Conservation (phyloP, 1,140 invertebrate genomes). For the Spodoptera frugiperda region DNA sequence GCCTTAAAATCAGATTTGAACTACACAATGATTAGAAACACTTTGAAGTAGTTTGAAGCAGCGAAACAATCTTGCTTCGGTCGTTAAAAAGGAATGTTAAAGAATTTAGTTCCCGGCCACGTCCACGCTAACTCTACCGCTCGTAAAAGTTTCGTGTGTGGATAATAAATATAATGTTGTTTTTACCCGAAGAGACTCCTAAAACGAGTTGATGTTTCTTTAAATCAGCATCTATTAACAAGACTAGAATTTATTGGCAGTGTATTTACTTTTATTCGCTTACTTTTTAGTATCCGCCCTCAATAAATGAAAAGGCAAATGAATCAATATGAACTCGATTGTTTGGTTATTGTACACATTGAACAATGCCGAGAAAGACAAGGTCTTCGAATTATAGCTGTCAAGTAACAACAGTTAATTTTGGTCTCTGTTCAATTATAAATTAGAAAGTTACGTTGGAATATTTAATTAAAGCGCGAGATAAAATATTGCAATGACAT, state of each 20-base stretch:
- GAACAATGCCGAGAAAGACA: slow-evolving; percentile 5
- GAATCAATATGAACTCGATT: background rate
- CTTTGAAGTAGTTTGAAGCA: slow-evolving; percentile 1
- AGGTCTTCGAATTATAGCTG: slow-evolving; percentile 28
- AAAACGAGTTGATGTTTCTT: slow-evolving; percentile 17
- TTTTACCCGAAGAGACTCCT: slow-evolving; percentile 28
- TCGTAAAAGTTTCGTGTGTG: slow-evolving; percentile 37
- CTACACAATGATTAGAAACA: slow-evolving; percentile 8
- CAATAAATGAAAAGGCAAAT: background rate
- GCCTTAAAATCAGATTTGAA: slow-evolving; percentile 2
- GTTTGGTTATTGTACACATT: background rate
- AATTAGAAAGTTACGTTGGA: slow-evolving; percentile 17
- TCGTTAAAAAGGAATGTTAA: slow-evolving; percentile 31
- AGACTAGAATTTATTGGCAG: background rate
- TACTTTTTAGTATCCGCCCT: background rate
- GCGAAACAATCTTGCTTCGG: slow-evolving; percentile 18
- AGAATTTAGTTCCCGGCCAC: slow-evolving; percentile 29
- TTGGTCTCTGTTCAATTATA: slow-evolving; percentile 13
- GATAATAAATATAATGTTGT: slow-evolving; percentile 33
- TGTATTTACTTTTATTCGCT: background rate
- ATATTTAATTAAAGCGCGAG: slow-evolving; percentile 33
- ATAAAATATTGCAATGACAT: slow-evolving; percentile 30
- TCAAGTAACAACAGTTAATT: slow-evolving; percentile 27
- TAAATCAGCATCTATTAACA: slow-evolving; percentile 12
- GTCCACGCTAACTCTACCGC: slow-evolving; percentile 12